Evolutionary conservation across 2,888 invertebrate genomes (phyloP).

Genomic region (Plebejus anna): DNA sequence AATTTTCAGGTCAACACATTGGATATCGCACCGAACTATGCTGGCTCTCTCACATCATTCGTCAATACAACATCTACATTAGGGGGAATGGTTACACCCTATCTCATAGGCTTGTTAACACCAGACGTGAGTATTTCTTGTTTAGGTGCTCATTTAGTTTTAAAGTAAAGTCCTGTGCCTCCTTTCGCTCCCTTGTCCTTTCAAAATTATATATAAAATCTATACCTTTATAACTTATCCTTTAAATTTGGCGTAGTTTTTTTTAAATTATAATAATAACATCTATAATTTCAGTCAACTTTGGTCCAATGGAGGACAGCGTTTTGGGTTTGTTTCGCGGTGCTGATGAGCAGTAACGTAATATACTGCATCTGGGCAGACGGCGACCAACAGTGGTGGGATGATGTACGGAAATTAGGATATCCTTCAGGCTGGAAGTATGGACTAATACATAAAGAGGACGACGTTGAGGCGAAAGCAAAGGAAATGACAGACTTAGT

Average conservation of each 20-base stretch:
- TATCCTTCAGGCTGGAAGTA: conserved; percentile 47
- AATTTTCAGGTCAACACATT: conserved; percentile 38
- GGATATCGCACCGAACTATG: conserved; percentile 69
- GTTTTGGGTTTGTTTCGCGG: conserved; percentile 82
- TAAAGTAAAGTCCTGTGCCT: too few relatives aligned
- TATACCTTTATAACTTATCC: too few relatives aligned
- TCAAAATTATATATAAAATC: too few relatives aligned
- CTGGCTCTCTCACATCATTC: conserved; percentile 75
- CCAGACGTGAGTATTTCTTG: conserved; percentile 55
- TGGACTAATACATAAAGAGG: conserved; percentile 40
- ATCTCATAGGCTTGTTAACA: conserved; percentile 66
- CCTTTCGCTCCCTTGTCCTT: too few relatives aligned
- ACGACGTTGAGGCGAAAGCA: conserved; percentile 29
- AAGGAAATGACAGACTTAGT: conserved; percentile 33
- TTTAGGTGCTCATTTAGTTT: too few relatives aligned
- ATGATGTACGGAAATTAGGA: conserved; percentile 60
- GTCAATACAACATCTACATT: conserved; percentile 74
- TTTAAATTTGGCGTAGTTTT: too few relatives aligned
- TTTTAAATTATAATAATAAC: not conserved
- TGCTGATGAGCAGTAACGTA: conserved; percentile 77
- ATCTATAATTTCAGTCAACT: conserved; percentile 53
- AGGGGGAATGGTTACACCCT: conserved; percentile 52
- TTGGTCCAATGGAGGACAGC: conserved; percentile 73
- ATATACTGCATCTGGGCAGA: conserved; percentile 80
- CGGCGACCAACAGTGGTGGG: conserved; percentile 83